Percentiles rank a stretch among this genome's conserved stretches.
These are phyloP conservation scores for Andricus quercusramuli DNA, from an alignment of 2,888 invertebrate species.

Conservation along the genomic window DNA sequence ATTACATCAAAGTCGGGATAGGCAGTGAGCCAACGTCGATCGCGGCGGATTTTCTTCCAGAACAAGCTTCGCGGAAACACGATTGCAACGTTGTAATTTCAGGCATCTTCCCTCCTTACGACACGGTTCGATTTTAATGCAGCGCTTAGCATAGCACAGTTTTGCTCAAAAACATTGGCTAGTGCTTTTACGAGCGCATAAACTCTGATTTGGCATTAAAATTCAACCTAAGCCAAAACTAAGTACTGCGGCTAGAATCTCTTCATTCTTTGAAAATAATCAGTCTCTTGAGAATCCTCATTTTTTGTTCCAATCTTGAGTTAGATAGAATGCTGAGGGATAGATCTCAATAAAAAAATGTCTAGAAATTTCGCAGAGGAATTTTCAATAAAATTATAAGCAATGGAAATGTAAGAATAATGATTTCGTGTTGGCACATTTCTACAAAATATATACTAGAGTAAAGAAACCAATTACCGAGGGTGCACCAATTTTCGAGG, in stretches of 20 bases:
- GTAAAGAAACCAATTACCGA: no score
- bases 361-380: not conserved
- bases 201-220: conserved; percentile 24
- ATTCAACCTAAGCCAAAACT: conserved; percentile 14
- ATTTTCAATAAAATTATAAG: no score
- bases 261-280: not conserved
- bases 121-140: conserved; percentile 36
- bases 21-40: conserved; percentile 33
- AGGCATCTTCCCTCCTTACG: conserved; percentile 35
- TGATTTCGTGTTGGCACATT: no score
- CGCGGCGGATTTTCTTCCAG: conserved; percentile 7
- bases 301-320: not conserved
- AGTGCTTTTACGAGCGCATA: conserved; percentile 33
- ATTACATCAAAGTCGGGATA: conserved; percentile 21
- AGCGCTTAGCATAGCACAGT: conserved; percentile 21
- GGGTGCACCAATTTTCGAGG: no score
- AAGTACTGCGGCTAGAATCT: not conserved
- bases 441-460: no score
- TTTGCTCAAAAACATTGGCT: conserved; percentile 14
- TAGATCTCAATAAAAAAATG: not conserved
- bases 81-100: conserved; percentile 40
- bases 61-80: conserved; percentile 37
- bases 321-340: not conserved
- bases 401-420: no score
- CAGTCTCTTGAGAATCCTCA: not conserved